A percentile compares a stretch with the other conserved stretches of the same genome.
Evolutionary conservation across 2,113 vertebrate genomes (phyloP).

Genomic region (Neogale vison): DNA sequence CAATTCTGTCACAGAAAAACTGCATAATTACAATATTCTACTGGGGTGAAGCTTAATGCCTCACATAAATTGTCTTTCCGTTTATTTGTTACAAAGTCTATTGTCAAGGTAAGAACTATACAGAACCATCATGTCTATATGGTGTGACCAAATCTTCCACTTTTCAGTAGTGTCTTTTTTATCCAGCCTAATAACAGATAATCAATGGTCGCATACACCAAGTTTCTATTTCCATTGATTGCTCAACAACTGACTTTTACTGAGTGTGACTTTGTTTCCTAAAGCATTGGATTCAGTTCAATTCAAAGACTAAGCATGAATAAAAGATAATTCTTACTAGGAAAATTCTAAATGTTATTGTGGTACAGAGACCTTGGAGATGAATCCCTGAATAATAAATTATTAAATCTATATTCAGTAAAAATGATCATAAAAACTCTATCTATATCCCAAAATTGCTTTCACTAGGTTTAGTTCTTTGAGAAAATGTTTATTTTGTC

Average conservation of each 20-base stretch:
- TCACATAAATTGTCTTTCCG: slow-evolving; percentile 10
- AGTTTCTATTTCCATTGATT: slow-evolving; percentile 9
- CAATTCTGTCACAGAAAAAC: slow-evolving; percentile 39
- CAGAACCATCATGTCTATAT: not conserved
- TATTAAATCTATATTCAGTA: not conserved
- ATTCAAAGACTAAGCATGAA: not conserved
- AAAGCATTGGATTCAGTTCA: not conserved
- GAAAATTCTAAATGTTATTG: not conserved
- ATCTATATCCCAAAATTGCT: not conserved
- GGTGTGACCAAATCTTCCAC: slow-evolving; percentile 25
- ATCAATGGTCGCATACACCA: not conserved
- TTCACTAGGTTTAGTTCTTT: not conserved
- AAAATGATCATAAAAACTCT: not conserved
- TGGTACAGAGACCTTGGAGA: not conserved
- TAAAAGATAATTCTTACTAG: not conserved
- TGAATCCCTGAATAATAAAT: not conserved
- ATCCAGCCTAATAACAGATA: not conserved
- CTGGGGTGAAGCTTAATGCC: slow-evolving; percentile 28
- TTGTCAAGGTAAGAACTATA: slow-evolving; percentile 3
- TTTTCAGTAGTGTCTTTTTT: not conserved
- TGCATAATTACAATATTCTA: slow-evolving; percentile 47
- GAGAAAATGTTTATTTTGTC: not conserved
- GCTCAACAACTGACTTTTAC: not conserved
- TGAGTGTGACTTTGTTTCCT: not conserved
- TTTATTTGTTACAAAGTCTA: slow-evolving; percentile 37